Percentiles rank a stretch among this genome's conserved stretches.
These are phyloP conservation scores for Microplitis mediator DNA, from an alignment of 1,140 invertebrate genomes.

Conservation along the genomic window DNA sequence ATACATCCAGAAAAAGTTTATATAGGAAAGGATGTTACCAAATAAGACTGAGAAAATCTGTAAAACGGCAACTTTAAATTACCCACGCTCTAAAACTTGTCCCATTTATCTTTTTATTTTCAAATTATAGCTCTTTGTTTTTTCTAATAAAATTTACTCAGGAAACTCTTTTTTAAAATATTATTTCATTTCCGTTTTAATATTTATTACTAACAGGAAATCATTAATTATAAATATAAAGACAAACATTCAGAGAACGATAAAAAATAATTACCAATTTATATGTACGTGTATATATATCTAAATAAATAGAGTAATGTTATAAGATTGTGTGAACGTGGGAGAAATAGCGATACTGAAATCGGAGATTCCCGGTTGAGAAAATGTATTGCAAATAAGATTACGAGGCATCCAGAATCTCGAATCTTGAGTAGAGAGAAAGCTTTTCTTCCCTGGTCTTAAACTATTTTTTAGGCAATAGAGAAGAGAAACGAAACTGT, in stretches of 20 bases:
- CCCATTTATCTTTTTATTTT: constrained; percentile 33
- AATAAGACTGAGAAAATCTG: constrained; percentile 8
- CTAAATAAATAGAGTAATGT: not conserved
- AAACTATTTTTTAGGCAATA: too few species aligned
- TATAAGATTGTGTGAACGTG: constrained; percentile 9
- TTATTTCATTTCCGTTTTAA: too few species aligned
- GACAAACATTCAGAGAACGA: too few species aligned
- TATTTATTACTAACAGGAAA: too few species aligned
- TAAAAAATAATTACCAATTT: too few species aligned
- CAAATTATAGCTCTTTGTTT: not conserved
- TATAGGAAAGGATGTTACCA: constrained; percentile 5
- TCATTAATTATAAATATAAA: too few species aligned
- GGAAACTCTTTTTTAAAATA: not conserved
- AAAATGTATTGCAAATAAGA: constrained; percentile 60
- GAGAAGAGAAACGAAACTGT: not conserved
- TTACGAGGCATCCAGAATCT: constrained; percentile 43
- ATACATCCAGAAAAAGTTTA: constrained; percentile 38
- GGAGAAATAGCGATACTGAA: constrained; percentile 8
- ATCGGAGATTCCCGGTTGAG: constrained; percentile 24
- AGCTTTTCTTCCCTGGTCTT: too few species aligned
- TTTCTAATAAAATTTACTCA: not conserved
- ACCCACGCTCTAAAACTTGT: constrained; percentile 51
- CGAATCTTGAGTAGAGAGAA: constrained; percentile 6
- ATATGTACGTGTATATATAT: not conserved
- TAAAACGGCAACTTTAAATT: constrained; percentile 37